A percentile compares a stretch with the other conserved stretches of the same genome.
Evolutionary conservation across 2,113 vertebrate genomes (phyloP).

Genomic region (Bombycilla garrulus): DNA sequence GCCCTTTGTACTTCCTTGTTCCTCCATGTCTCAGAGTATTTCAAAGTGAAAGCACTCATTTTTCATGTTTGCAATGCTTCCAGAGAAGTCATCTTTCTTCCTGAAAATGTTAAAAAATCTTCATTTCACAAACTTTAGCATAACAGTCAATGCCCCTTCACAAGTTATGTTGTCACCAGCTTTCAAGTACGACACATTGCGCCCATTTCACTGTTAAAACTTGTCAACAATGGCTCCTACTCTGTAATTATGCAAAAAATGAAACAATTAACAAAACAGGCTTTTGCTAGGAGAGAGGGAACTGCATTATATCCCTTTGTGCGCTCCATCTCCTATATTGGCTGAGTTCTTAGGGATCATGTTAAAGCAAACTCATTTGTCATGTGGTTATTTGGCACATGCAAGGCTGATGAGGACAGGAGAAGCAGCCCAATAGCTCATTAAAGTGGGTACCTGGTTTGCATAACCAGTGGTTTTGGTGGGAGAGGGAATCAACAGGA

Average conservation of each 20-base stretch:
- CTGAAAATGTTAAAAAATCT: neutral
- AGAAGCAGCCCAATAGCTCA: neutral
- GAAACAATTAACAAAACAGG: neutral
- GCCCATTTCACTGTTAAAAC: neutral
- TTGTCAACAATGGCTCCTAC: neutral
- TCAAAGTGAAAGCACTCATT: neutral
- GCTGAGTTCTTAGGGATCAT: neutral
- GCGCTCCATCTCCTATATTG: neutral
- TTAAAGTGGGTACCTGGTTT: neutral
- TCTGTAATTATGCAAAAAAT: neutral
- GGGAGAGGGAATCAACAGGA: neutral
- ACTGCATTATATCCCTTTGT: rapidly evolving
- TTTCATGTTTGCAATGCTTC: neutral
- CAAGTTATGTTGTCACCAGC: neutral
- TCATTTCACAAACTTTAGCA: neutral
- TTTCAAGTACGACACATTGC: neutral
- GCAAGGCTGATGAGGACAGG: neutral
- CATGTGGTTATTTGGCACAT: neutral
- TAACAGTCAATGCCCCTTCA: neutral
- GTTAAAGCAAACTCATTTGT: neutral
- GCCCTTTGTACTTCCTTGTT: neutral
- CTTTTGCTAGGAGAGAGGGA: neutral
- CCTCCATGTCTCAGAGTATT: neutral
- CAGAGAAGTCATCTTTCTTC: neutral
- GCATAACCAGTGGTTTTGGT: neutral